Percentiles rank a stretch among this genome's conserved stretches.
These are phyloP conservation scores for Alectoris magna DNA, from an alignment of 2,797 vertebrate genomes.

Conservation along the genomic window DNA sequence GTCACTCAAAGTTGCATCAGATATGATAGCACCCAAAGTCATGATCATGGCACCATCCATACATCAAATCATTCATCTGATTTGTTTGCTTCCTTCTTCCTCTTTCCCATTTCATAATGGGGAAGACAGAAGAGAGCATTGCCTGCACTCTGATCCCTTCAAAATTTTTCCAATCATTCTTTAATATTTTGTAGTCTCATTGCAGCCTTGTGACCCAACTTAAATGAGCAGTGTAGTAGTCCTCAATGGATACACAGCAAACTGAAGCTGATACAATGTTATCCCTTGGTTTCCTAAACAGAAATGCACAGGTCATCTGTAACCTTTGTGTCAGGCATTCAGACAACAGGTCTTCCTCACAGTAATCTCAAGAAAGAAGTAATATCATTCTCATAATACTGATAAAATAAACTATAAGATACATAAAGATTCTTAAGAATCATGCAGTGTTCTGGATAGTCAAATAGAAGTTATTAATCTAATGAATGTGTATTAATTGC, in stretches of 20 bases:
- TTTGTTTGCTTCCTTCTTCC: background rate
- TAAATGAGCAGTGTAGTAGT: background rate
- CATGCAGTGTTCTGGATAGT: background rate
- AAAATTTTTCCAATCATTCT: background rate
- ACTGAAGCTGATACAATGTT: background rate
- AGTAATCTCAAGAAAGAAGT: background rate
- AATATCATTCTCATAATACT: background rate
- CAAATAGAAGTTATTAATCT: background rate
- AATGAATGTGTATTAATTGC: background rate
- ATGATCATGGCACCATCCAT: background rate
- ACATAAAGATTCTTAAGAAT: background rate
- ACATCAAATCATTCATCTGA: background rate
- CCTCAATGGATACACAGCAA: background rate
- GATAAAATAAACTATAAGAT: background rate
- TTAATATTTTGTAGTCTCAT: background rate
- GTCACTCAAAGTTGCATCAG: background rate
- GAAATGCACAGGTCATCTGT: background rate
- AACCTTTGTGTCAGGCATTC: background rate
- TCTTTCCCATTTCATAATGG: background rate
- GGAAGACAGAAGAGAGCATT: background rate
- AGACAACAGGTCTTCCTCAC: background rate
- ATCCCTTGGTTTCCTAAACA: background rate
- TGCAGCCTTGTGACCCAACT: background rate
- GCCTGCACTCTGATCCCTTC: background rate
- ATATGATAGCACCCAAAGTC: background rate